Base-by-base conservation (phyloP, 1,140 invertebrate genomes). In the Condylostylus longicornis region DNA sequence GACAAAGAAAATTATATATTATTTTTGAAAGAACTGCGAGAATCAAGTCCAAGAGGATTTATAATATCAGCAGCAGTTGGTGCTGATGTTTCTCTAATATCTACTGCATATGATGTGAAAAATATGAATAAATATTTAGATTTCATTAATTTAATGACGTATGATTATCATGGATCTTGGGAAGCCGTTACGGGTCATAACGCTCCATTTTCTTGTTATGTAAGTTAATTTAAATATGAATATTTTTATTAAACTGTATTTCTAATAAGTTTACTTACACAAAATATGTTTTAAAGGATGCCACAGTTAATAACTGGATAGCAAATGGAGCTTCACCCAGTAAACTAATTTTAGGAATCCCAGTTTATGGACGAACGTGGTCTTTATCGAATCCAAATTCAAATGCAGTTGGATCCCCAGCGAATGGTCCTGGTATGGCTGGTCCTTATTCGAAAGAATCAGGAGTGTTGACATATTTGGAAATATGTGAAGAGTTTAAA, bases 401-500 rank as follows among this genome's bases (percentile, higher is more conserved):
- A 2, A 64, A 69, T 21, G 58, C 50, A 6, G 54, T 77, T 0
- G 65, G 70, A 12, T 69, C 75, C 1, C 55, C 68, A 3, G 61
- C 71, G 2, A 58, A 38, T 6, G 69, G 71, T 3, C 54, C 68
- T 4, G 77, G 77, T 4, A 48, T 57, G 5, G 62, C 70, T 4
- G 86, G 86, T 5, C 71, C 70, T 3, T 84, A 78, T 43, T 85
- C 83, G 0, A 48, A 54, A 3, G 70, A 80, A 40, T 47, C 58
- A 7, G 86, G 86, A 9, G 67, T 70, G 20, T 63, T 83, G 33
- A 76, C 81, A 15, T 91, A 81, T 50, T 80, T 86, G 51, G 84
- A 90, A 49, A 64, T 74, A 41, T 53, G 58, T 18, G 51, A 53
- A 28, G 64, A 71, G 32, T 36, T 76, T 32, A 39, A 48, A 22